Conservation (phyloP, 2,113 vertebrate species). For the Bambusicola thoracicus region DNA sequence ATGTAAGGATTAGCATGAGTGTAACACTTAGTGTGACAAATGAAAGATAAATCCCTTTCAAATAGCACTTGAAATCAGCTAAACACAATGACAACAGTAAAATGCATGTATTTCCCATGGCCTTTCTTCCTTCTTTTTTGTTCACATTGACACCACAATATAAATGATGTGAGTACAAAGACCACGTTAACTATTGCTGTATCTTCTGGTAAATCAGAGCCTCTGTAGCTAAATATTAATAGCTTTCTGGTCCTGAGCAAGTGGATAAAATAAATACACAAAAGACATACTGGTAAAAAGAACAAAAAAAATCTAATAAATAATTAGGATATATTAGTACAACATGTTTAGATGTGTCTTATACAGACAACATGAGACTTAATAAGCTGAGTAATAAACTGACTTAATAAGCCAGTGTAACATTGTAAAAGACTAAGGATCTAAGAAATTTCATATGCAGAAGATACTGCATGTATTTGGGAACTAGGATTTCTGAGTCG, state of each 20-base stretch:
- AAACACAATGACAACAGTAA: background rate
- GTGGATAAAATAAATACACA: background rate
- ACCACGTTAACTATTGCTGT: background rate
- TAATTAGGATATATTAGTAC: background rate
- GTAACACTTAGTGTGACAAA: rapidly evolving
- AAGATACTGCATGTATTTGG: background rate
- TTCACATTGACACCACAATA: background rate
- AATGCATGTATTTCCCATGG: background rate
- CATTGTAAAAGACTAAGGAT: background rate
- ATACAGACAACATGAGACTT: background rate
- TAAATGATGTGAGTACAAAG: background rate
- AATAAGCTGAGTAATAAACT: no score
- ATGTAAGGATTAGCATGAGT: background rate
- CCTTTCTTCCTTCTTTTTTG: background rate
- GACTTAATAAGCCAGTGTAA: background rate
- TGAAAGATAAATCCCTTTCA: background rate
- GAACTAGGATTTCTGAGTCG: background rate
- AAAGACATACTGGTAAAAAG: background rate
- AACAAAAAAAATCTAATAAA: background rate
- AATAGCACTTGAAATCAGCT: background rate
- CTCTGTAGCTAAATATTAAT: background rate
- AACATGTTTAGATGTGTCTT: background rate
- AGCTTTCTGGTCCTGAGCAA: background rate
- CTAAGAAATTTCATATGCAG: background rate
- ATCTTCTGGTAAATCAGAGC: background rate